A percentile compares a stretch with the other conserved stretches of the same genome.
Evolutionary conservation across 2,113 vertebrate species (phyloP).

Genomic region (Numida meleagris): DNA sequence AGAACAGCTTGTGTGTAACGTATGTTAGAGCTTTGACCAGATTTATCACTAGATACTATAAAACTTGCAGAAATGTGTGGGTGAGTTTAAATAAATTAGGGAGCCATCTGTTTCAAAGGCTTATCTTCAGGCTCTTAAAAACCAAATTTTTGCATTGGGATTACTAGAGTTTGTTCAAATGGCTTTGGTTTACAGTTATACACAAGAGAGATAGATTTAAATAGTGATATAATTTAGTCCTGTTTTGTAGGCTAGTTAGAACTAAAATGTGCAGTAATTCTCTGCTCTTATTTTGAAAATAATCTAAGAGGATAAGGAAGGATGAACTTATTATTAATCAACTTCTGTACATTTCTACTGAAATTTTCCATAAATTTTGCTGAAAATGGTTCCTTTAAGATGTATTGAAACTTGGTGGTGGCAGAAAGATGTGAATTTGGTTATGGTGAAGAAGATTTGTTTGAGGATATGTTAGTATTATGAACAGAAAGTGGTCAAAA

Average conservation of each 20-base stretch:
- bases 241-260: neutral
- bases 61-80: neutral
- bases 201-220: neutral
- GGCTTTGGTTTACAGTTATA: neutral
- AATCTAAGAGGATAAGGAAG: neutral
- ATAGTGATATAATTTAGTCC: neutral
- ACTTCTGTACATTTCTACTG: neutral
- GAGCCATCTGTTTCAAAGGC: neutral
- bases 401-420: neutral
- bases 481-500: neutral
- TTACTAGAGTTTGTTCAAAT: neutral
- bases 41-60: neutral
- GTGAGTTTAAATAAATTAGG: neutral
- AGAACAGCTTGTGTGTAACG: neutral
- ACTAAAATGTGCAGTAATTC: neutral
- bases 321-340: neutral
- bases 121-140: neutral
- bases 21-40: neutral
- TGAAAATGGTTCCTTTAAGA: neutral
- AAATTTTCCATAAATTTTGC: neutral
- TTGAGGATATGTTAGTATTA: neutral
- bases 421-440: neutral
- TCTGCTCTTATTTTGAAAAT: neutral
- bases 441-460: neutral
- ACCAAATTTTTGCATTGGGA: neutral